Evolutionary conservation across 2,797 vertebrate genomes (phyloP).

Genomic region (Malacoraja senta): DNA sequence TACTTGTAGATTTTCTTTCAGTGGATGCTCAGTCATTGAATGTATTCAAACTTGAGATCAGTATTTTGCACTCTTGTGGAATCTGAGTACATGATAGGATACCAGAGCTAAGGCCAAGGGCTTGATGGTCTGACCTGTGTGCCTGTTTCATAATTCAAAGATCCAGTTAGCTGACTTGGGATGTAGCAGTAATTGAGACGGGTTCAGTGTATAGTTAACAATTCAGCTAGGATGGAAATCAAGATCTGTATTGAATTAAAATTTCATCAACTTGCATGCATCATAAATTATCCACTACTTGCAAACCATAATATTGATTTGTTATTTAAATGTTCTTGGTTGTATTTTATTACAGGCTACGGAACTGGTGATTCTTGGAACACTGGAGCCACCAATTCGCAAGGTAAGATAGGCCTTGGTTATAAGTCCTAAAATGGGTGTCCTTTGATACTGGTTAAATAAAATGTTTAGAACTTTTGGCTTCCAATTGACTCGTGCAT

Average conservation of each 20-base stretch:
- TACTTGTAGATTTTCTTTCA: too few relatives aligned
- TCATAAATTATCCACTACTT: too few relatives aligned
- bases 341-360: slow-evolving; percentile 6
- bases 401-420: slow-evolving; percentile 1
- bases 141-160: too few relatives aligned
- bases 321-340: background rate
- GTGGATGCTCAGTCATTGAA: too few relatives aligned
- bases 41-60: too few relatives aligned
- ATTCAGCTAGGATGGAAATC: background rate
- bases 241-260: background rate
- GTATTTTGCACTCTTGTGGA: too few relatives aligned
- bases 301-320: background rate
- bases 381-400: slow-evolving; percentile 33
- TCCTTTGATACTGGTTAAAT: background rate
- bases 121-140: too few relatives aligned
- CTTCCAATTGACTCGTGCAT: background rate
- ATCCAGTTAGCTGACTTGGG: background rate
- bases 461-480: background rate
- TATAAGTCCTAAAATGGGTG: background rate
- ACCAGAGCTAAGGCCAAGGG: too few relatives aligned
- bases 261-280: too few relatives aligned
- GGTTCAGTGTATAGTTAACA: background rate
- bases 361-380: slow-evolving; percentile 26
- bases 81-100: too few relatives aligned
- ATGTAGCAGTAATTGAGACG: background rate